Evolutionary conservation across 1,140 invertebrate species (phyloP).

Genomic region (Aphelinus certus): DNA sequence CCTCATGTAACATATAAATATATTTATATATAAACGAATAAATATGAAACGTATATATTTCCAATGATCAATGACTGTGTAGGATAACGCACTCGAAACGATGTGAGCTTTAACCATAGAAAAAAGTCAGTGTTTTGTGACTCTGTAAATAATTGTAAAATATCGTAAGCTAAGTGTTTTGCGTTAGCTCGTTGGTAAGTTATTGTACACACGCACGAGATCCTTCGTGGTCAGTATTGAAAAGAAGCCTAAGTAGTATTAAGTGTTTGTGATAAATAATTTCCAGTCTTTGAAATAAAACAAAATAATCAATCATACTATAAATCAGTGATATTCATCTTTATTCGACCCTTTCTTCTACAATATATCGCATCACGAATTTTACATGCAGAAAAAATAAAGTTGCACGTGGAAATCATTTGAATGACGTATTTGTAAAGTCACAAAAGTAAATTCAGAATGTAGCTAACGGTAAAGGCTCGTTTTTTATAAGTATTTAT

Average conservation of each 20-base stretch:
- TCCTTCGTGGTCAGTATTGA: constrained; percentile 42
- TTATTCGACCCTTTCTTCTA: not conserved
- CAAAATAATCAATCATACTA: constrained; percentile 8
- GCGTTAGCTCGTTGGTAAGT: constrained; percentile 36
- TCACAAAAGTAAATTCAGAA: no score
- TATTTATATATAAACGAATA: no score
- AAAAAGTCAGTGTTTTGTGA: constrained; percentile 18
- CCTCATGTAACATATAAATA: constrained; percentile 16
- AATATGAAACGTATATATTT: not conserved
- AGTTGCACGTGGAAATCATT: no score
- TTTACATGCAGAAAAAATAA: not conserved
- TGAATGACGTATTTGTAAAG: no score
- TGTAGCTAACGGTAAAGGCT: no score
- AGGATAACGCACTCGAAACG: constrained; percentile 16
- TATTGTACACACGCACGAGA: constrained; percentile 32
- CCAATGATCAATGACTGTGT: constrained; percentile 19
- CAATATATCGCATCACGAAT: not conserved
- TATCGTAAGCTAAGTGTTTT: constrained; percentile 47
- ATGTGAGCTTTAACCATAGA: constrained; percentile 51
- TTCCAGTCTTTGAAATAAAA: constrained; percentile 46
- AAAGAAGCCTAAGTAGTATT: constrained; percentile 48
- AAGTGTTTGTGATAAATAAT: constrained; percentile 59
- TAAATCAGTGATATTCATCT: constrained; percentile 15
- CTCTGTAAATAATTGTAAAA: constrained; percentile 51
- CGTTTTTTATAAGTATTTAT: no score